Percentiles rank a stretch among this genome's conserved stretches.
These are phyloP conservation scores for Salticus scenicus DNA, from an alignment of 2,888 invertebrate genomes.

Conservation along the genomic window DNA sequence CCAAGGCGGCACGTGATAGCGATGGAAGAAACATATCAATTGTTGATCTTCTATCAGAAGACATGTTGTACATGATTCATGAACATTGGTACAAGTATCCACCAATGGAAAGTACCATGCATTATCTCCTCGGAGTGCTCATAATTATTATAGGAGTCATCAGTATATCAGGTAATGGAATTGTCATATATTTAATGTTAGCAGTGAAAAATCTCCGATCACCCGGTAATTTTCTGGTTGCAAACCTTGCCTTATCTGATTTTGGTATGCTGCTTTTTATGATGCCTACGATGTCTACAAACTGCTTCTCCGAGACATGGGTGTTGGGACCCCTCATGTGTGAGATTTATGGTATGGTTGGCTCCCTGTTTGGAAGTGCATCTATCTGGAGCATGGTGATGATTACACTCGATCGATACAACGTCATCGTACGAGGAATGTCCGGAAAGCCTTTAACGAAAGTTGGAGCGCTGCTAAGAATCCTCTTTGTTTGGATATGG, in stretches of 20 bases:
- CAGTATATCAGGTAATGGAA: slow-evolving; percentile 83
- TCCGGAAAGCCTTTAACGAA: slow-evolving; percentile 90
- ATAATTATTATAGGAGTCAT: slow-evolving; percentile 79
- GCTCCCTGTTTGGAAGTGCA: slow-evolving; percentile 90
- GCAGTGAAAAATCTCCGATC: slow-evolving; percentile 78
- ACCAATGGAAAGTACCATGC: slow-evolving; percentile 91
- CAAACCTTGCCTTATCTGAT: slow-evolving; percentile 93
- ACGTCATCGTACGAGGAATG: slow-evolving; percentile 92
- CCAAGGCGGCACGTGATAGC: slow-evolving; percentile 13
- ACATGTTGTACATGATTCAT: slow-evolving; percentile 85
- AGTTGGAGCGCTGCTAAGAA: slow-evolving; percentile 85
- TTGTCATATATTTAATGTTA: slow-evolving; percentile 84
- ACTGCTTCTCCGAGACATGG: slow-evolving; percentile 87
- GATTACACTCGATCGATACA: slow-evolving; percentile 93
- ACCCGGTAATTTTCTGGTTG: slow-evolving; percentile 84
- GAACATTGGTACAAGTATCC: slow-evolving; percentile 91
- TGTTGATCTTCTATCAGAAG: slow-evolving; percentile 84
- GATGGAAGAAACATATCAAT: slow-evolving; percentile 67
- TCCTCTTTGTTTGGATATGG: slow-evolving; percentile 86
- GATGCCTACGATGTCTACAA: slow-evolving; percentile 88
- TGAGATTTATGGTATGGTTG: slow-evolving; percentile 75
- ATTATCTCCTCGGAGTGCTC: slow-evolving; percentile 85
- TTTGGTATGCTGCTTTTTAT: slow-evolving; percentile 90
- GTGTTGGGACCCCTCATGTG: slow-evolving; percentile 86
- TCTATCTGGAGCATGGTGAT: slow-evolving; percentile 96